These are phyloP conservation scores for Hemibagrus guttatus DNA, from an alignment of 2,797 vertebrate species.

Conservation along the genomic window DNA sequence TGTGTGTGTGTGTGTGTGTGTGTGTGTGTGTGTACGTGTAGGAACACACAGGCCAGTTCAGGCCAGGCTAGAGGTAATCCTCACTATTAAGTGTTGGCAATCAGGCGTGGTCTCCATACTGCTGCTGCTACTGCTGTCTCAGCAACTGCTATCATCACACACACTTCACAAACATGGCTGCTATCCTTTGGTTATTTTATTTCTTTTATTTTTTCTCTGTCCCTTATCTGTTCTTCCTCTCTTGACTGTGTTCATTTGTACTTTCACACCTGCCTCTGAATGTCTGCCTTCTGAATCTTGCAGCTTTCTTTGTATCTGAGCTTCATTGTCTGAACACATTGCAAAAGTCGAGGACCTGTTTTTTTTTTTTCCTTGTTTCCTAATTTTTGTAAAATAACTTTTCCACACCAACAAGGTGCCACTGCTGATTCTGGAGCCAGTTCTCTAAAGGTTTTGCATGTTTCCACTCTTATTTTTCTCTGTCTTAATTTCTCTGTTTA, in stretches of 20 bases:
- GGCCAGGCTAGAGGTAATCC: conserved; percentile 67
- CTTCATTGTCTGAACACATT: background rate
- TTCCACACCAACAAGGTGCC: background rate
- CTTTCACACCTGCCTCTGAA: background rate
- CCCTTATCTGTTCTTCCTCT: background rate
- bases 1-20: conserved; percentile 3
- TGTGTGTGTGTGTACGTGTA: conserved; percentile 32
- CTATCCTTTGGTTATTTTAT: background rate
- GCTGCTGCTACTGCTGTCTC: conserved; percentile 70
- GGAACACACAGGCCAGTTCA: conserved; percentile 40
- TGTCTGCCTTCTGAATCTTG: background rate
- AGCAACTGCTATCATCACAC: conserved; percentile 64
- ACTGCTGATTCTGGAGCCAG: background rate
- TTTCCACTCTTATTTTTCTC: too few species aligned
- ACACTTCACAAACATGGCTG: conserved; percentile 47
- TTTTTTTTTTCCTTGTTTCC: background rate
- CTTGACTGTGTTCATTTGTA: conserved; percentile 8
- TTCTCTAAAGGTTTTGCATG: background rate
- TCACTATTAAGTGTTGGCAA: conserved; percentile 69
- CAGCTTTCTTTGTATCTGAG: background rate
- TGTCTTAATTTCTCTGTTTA: background rate
- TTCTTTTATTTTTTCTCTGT: background rate
- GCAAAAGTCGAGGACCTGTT: background rate
- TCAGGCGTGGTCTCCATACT: conserved; percentile 69
- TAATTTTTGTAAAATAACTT: background rate